Conservation (phyloP, 2,113 vertebrate genomes). For the Proteles cristata region DNA sequence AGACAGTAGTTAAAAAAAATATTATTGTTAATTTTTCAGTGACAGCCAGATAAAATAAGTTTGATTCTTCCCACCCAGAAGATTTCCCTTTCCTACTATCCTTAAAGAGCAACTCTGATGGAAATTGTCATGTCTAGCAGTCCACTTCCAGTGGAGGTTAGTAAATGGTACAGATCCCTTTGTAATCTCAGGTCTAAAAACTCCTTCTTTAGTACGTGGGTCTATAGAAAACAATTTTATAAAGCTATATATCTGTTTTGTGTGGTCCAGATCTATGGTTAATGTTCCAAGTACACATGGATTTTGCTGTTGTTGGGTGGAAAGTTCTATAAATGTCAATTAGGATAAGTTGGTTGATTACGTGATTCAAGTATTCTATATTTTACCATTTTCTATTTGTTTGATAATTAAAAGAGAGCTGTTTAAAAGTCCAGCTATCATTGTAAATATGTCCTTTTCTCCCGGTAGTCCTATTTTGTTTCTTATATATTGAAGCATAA, state of each 20-base stretch:
- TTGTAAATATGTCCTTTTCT: neutral
- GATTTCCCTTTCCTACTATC: neutral
- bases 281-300: neutral
- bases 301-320: neutral
- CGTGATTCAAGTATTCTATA: neutral
- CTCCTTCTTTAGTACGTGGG: neutral
- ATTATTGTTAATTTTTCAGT: neutral
- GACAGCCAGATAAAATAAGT: neutral
- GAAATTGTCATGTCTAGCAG: neutral
- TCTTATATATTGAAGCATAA: neutral
- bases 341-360: neutral
- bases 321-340: neutral
- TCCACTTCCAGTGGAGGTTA: neutral
- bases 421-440: neutral
- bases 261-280: neutral
- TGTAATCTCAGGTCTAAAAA: neutral
- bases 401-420: neutral
- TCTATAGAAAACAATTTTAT: neutral
- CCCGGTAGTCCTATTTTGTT: neutral
- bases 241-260: neutral
- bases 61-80: neutral
- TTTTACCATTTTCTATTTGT: neutral
- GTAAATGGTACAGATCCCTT: neutral
- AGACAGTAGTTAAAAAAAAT: neutral
- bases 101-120: neutral